Conservation (phyloP, 30 jellyfish, hydroid and myxozoan species). For the Aurelia coerulea region DNA sequence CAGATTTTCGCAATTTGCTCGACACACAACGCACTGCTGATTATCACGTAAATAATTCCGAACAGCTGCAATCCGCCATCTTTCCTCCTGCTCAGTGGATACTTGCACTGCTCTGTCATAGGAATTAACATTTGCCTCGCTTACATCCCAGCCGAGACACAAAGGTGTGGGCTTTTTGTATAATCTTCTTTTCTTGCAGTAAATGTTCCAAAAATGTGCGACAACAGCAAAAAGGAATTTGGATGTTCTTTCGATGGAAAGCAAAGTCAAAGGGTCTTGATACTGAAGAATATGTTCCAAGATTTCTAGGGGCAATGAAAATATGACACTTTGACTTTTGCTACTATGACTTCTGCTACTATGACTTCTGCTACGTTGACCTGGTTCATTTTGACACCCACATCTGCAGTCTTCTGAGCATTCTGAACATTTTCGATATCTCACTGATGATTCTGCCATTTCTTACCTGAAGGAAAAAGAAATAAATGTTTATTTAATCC, state of each 20-base stretch:
- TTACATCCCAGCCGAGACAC: conserved; percentile 45
- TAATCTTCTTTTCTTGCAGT: conserved; percentile 33
- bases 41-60: conserved; percentile 19
- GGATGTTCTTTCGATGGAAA: conserved; percentile 49
- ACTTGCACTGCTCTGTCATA: conserved; percentile 52
- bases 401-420: conserved; percentile 58
- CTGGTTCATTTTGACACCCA: conserved; percentile 51
- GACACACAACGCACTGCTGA: conserved; percentile 59
- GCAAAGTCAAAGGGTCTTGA: conserved; percentile 59
- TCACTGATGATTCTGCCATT: conserved; percentile 8
- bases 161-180: conserved; percentile 51
- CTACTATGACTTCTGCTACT: too few species aligned
- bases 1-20: conserved; percentile 7
- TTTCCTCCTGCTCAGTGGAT: conserved; percentile 21
- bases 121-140: conserved; percentile 25
- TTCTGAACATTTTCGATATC: conserved; percentile 36
- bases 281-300: conserved; percentile 46
- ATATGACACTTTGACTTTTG: conserved; percentile 13
- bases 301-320: conserved; percentile 60
- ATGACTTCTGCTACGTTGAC: too few species aligned
- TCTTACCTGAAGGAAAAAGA: neutral
- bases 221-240: conserved; percentile 21
- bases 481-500: neutral
- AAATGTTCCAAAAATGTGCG: conserved; percentile 37
- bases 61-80: conserved; percentile 69